Evolutionary conservation across 2,888 invertebrate genomes (phyloP).

Genomic region (Drosophila anomalipes): DNA sequence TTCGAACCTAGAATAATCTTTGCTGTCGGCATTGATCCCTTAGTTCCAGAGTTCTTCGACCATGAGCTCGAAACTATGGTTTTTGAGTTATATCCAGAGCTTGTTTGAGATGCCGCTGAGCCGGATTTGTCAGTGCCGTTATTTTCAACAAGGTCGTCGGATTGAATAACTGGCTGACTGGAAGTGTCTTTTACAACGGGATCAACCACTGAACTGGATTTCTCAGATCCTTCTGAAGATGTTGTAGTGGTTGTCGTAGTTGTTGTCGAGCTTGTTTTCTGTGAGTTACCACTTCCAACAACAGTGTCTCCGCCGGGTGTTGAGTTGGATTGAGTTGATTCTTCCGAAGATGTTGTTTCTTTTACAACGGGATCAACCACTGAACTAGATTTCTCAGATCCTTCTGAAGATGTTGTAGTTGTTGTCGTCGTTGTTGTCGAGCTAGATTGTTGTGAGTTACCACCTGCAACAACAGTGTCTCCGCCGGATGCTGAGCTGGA

Average conservation of each 20-base stretch:
- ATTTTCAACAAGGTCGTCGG: no score
- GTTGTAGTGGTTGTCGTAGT: background rate
- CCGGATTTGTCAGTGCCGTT: no score
- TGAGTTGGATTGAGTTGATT: background rate
- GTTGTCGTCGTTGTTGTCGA: background rate
- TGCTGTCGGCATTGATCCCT: no score
- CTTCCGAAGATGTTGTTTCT: constrained; percentile 1
- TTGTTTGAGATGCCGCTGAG: no score
- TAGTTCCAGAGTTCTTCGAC: no score
- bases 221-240: background rate
- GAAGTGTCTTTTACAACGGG: background rate
- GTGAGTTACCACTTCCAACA: no score
- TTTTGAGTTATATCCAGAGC: no score
- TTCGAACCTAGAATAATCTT: no score
- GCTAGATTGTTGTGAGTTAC: background rate
- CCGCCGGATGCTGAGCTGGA: constrained; percentile 4
- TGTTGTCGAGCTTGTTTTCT: no score
- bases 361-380: background rate
- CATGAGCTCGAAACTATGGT: no score
- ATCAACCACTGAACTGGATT: background rate
- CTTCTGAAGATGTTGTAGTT: background rate
- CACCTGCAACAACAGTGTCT: background rate
- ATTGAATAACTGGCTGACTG: background rate
- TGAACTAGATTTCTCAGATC: background rate
- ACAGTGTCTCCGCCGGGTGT: no score